Conservation (phyloP, 2,888 invertebrate species). For the Cynaeus angustus region DNA sequence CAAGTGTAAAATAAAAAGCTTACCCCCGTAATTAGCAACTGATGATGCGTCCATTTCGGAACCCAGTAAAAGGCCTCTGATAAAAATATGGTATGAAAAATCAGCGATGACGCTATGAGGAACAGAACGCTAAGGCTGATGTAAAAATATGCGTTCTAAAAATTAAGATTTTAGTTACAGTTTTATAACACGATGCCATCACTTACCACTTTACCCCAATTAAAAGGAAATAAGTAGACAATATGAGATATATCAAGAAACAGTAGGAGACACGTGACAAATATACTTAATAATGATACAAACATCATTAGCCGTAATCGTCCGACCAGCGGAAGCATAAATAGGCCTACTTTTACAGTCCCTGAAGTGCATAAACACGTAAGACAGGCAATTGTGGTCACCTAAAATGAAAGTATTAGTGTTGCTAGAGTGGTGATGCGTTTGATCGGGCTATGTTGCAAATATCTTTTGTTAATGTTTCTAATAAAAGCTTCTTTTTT, state of each 20-base stretch:
- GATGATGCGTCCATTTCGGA: constrained; percentile 82
- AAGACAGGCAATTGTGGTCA: constrained; percentile 82
- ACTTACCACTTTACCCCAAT: constrained; percentile 86
- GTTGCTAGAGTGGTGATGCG: too few species aligned
- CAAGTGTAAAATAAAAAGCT: too few species aligned
- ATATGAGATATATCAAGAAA: constrained; percentile 87
- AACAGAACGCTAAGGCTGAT: constrained; percentile 82
- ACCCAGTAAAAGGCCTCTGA: constrained; percentile 81
- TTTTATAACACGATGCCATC: background rate
- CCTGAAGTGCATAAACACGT: constrained; percentile 85
- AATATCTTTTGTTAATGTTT: too few species aligned
- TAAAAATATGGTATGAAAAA: constrained; percentile 80
- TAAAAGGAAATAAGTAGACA: constrained; percentile 85
- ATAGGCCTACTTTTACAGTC: constrained; percentile 83
- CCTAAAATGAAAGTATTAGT: constrained; percentile 70
- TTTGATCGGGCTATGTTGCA: too few species aligned
- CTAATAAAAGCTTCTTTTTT: too few species aligned
- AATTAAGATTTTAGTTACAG: constrained; percentile 48
- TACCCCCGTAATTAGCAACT: constrained; percentile 79
- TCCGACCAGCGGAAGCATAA: constrained; percentile 84
- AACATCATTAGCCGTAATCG: constrained; percentile 86
- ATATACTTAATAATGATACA: constrained; percentile 82
- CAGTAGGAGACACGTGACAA: constrained; percentile 83
- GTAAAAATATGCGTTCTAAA: constrained; percentile 83
- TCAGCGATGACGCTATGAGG: constrained; percentile 80